A percentile compares a stretch with the other conserved stretches of the same genome.
These are phyloP conservation scores for Drosophila fulvimacula DNA, from an alignment of 2,888 invertebrate species.

Conservation along the genomic window DNA sequence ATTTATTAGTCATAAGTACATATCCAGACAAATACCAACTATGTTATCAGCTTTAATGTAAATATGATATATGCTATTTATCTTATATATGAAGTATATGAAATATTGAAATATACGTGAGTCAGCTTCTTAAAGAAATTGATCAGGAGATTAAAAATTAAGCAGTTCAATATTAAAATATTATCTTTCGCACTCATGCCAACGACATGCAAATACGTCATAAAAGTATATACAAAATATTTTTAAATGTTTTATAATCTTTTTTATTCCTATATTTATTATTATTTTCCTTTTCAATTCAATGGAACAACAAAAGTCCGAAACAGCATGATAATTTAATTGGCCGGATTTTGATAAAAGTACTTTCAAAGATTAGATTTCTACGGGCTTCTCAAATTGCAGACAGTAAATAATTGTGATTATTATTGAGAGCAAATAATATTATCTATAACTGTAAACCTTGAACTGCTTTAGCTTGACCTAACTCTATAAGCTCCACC, in stretches of 20 bases:
- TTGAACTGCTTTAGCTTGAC: constrained; percentile 8
- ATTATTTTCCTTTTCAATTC: neutral
- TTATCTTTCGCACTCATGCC: neutral
- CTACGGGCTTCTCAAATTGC: neutral
- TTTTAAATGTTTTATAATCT: neutral
- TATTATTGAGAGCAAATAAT: neutral
- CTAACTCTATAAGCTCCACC: constrained; percentile 9
- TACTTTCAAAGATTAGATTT: constrained; percentile 1
- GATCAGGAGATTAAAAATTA: neutral
- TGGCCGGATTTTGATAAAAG: neutral
- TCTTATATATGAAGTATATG: neutral
- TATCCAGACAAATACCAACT: neutral
- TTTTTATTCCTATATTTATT: neutral
- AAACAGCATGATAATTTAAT: neutral
- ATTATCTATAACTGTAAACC: constrained; percentile 8
- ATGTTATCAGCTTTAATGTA: neutral
- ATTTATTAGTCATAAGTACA: neutral
- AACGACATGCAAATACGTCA: no score
- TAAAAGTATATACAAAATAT: neutral
- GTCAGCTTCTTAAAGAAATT: neutral
- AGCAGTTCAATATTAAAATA: neutral
- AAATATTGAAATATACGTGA: neutral
- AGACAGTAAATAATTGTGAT: neutral
- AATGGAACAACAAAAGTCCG: neutral
- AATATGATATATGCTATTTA: neutral